Evolutionary conservation across 2,888 invertebrate species (phyloP).

Genomic region (Cantharis nigra): DNA sequence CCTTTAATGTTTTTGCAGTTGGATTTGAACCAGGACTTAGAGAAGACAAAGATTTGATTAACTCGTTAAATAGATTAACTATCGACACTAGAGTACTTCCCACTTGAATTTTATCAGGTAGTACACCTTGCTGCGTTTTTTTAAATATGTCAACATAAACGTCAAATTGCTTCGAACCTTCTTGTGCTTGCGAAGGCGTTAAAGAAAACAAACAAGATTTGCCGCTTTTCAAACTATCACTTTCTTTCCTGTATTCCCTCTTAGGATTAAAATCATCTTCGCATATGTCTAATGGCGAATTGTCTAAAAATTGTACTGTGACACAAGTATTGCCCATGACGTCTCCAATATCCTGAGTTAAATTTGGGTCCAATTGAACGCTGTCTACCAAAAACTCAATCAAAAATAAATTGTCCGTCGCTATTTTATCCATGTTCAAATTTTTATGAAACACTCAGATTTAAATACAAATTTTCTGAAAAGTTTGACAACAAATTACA

Average conservation of each 20-base stretch:
- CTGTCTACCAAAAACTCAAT: constrained; percentile 69
- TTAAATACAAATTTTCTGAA: constrained; percentile 8
- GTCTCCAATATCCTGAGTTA: constrained; percentile 50
- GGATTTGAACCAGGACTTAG: constrained; percentile 34
- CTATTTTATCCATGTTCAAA: constrained; percentile 52
- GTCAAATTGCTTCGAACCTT: constrained; percentile 61
- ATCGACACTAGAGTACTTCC: constrained; percentile 65
- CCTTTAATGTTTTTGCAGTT: constrained; percentile 64
- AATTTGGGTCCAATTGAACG: constrained; percentile 39
- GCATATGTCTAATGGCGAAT: constrained; percentile 66
- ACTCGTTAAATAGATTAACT: constrained; percentile 63
- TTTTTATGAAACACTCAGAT: constrained; percentile 6
- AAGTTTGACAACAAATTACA: constrained; percentile 5
- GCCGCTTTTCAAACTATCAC: constrained; percentile 61
- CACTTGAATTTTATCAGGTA: constrained; percentile 66
- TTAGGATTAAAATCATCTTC: constrained; percentile 60
- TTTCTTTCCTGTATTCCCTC: constrained; percentile 47
- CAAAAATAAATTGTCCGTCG: constrained; percentile 65
- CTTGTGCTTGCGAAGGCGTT: constrained; percentile 59
- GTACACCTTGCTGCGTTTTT: constrained; percentile 64
- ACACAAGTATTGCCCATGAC: constrained; percentile 62
- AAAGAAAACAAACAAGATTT: constrained; percentile 72
- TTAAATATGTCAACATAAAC: constrained; percentile 63
- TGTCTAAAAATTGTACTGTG: constrained; percentile 63
- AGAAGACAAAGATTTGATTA: constrained; percentile 55